Conservation (phyloP, 37 sponge, comb jelly and placozoan genomes). For the Geodia barretti region DNA sequence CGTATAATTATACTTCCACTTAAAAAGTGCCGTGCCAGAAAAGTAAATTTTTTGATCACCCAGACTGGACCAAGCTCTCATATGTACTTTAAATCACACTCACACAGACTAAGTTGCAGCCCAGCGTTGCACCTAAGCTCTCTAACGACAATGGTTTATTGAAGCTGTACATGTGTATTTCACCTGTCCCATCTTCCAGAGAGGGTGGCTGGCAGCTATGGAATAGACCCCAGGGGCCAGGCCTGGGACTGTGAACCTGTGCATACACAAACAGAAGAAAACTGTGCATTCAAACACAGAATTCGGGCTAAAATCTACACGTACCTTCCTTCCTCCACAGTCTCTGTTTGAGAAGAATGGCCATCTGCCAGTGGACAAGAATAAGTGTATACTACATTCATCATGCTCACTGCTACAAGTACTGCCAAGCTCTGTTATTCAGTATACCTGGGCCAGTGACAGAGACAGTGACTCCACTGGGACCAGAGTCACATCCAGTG, state of each 20-base stretch:
- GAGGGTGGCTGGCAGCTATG: slow-evolving; percentile 45
- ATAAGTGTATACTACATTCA: background rate
- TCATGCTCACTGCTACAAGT: background rate
- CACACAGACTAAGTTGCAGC: too few relatives aligned
- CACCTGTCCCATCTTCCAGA: slow-evolving; percentile 64
- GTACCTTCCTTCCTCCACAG: slow-evolving; percentile 17
- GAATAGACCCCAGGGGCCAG: slow-evolving; percentile 55
- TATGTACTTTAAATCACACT: too few relatives aligned
- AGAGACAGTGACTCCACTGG: slow-evolving; percentile 51
- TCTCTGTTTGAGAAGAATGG: background rate
- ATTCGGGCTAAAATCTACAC: background rate
- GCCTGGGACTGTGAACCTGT: slow-evolving; percentile 45
- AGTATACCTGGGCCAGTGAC: background rate
- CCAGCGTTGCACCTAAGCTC: too few relatives aligned
- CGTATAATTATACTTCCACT: too few relatives aligned
- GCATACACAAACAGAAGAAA: background rate
- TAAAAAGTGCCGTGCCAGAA: too few relatives aligned
- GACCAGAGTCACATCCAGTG: slow-evolving; percentile 30
- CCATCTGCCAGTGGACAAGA: background rate
- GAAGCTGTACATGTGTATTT: too few relatives aligned
- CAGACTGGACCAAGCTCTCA: too few relatives aligned
- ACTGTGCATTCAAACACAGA: background rate
- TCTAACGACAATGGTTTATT: too few relatives aligned
- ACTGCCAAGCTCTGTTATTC: too few relatives aligned
- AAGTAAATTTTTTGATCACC: too few relatives aligned